Evolutionary conservation across 2,797 vertebrate species (phyloP).

Genomic region (Sebastes vulpes): DNA sequence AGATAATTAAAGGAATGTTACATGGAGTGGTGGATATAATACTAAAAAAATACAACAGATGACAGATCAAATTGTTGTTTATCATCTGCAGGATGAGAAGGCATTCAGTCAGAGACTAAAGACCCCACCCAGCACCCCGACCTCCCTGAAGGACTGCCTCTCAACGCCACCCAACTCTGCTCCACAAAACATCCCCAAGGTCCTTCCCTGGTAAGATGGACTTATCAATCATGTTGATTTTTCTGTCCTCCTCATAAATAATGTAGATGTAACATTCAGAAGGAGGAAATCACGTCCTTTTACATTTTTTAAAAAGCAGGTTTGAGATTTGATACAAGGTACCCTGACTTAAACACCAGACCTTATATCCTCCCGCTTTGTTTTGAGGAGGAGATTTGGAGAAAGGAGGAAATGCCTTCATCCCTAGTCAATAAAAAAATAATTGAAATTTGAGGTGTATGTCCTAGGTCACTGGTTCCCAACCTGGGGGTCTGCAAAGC

Average conservation of each 20-base stretch:
- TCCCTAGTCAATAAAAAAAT: background rate
- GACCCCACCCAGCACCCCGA: conserved; percentile 80
- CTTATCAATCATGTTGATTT: background rate
- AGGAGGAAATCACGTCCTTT: background rate
- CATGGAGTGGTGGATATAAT: background rate
- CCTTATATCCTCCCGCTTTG: background rate
- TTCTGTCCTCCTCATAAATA: background rate
- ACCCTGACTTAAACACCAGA: background rate
- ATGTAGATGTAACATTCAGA: background rate
- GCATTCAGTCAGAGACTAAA: conserved; percentile 73
- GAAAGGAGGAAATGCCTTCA: background rate
- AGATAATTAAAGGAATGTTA: background rate
- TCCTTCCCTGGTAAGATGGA: conserved; percentile 55
- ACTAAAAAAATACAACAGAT: background rate
- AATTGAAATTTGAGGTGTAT: conserved; percentile 1
- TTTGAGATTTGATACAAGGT: conserved; percentile 4
- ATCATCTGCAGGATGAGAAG: conserved; percentile 85
- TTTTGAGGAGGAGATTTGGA: background rate
- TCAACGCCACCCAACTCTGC: conserved; percentile 78
- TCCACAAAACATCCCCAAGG: conserved; percentile 86
- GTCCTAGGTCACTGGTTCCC: background rate
- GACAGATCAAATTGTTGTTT: background rate
- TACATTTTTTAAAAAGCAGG: background rate
- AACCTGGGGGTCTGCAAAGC: too few species aligned
- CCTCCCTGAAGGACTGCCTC: conserved; percentile 78